These are phyloP conservation scores for Tribolium castaneum DNA, from an alignment of 1,140 invertebrate species.

Conservation along the genomic window DNA sequence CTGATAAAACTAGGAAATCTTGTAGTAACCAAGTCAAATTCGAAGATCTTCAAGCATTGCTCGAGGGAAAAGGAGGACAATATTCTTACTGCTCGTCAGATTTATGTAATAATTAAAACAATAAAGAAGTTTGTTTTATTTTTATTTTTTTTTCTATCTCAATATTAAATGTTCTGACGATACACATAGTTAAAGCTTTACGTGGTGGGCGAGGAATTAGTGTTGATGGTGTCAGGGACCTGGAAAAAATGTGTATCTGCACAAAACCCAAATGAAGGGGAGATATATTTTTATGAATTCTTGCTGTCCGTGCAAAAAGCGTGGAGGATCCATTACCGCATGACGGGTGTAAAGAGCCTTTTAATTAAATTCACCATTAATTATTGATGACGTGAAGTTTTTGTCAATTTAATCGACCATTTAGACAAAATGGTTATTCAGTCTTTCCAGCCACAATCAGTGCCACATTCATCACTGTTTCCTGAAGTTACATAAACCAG, in stretches of 20 bases:
- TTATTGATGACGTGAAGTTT: constrained; percentile 29
- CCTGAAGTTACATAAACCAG: constrained; percentile 30
- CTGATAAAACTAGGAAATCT: too few species aligned
- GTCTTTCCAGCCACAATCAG: constrained; percentile 10
- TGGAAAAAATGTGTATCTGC: background rate
- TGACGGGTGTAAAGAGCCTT: constrained; percentile 14
- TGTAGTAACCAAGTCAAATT: too few species aligned
- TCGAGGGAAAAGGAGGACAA: too few species aligned
- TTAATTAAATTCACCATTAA: constrained; percentile 28
- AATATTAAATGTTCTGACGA: too few species aligned
- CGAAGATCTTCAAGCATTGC: too few species aligned
- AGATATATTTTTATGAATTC: constrained; percentile 27
- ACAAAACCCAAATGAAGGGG: background rate
- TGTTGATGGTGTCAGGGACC: background rate
- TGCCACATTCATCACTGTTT: constrained; percentile 25
- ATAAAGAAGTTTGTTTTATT: too few species aligned
- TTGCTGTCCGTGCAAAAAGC: constrained; percentile 10
- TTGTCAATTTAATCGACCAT: constrained; percentile 26
- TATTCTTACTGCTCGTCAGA: too few species aligned
- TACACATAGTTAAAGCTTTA: too few species aligned
- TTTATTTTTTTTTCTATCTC: too few species aligned
- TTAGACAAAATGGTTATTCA: constrained; percentile 22
- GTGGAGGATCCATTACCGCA: constrained; percentile 10
- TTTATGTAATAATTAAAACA: too few species aligned
- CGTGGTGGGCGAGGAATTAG: background rate